Conservation (phyloP, 2,888 invertebrate genomes). For the Eulithis prunata region DNA sequence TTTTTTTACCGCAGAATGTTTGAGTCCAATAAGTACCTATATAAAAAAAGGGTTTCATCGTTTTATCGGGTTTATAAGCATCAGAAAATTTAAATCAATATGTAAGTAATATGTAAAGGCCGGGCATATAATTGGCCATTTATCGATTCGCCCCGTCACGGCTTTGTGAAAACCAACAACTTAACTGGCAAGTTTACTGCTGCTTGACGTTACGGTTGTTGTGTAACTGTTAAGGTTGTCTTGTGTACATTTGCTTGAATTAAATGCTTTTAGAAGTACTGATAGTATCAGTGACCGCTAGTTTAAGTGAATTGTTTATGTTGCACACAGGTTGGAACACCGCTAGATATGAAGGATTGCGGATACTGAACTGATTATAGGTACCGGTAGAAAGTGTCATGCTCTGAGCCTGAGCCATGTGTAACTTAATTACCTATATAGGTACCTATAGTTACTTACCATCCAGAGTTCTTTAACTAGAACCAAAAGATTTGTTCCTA, state of each 20-base stretch:
- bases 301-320: background rate
- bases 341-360: background rate
- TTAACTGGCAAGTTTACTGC: slow-evolving; percentile 31
- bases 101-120: slow-evolving; percentile 12
- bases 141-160: slow-evolving; percentile 42
- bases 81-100: background rate
- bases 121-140: slow-evolving; percentile 23
- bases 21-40: too few species aligned
- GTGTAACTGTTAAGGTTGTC: slow-evolving; percentile 43
- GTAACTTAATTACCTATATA: too few species aligned
- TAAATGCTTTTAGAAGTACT: background rate
- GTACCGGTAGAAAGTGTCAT: too few species aligned
- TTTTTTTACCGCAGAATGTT: too few species aligned
- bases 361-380: too few species aligned
- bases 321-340: background rate
- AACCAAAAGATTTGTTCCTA: too few species aligned
- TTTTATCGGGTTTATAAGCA: too few species aligned
- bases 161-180: slow-evolving; percentile 42
- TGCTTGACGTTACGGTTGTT: slow-evolving; percentile 40
- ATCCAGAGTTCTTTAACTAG: too few species aligned
- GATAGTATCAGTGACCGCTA: background rate
- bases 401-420: too few species aligned
- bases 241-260: slow-evolving; percentile 14
- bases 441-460: too few species aligned
- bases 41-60: too few species aligned